Conservation (phyloP, 2,797 vertebrate species). For the Micromesistius poutassou region DNA sequence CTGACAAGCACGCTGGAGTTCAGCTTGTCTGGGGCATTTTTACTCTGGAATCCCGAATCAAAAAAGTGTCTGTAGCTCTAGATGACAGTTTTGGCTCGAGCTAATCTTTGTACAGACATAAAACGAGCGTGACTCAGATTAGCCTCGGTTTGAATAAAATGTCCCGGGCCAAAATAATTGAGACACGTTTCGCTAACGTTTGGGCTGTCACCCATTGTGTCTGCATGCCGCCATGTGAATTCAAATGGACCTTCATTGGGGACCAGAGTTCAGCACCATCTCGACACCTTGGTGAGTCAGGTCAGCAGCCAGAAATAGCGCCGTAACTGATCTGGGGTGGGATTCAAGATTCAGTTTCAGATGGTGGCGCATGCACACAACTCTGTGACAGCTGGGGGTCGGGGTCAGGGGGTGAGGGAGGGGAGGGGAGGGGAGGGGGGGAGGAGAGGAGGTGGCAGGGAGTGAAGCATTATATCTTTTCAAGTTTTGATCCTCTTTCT, state of each 20-base stretch:
- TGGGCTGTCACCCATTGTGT: not conserved
- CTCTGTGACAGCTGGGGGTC: not conserved
- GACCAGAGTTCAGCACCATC: not conserved
- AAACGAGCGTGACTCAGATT: too few relatives aligned
- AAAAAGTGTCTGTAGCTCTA: not conserved
- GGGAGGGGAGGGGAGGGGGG: too few relatives aligned
- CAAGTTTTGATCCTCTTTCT: not conserved
- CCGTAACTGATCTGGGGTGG: not conserved
- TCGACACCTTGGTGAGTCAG: not conserved
- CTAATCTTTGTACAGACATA: not conserved
- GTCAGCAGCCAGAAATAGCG: not conserved
- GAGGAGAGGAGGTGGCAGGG: too few relatives aligned
- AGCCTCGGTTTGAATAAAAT: too few relatives aligned
- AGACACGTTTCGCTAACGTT: too few relatives aligned
- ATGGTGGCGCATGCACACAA: not conserved
- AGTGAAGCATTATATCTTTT: not conserved
- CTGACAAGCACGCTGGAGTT: not conserved
- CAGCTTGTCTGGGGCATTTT: too few relatives aligned
- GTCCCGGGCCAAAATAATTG: too few relatives aligned
- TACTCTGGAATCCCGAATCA: not conserved
- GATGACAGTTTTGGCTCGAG: not conserved
- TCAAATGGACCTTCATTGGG: too few relatives aligned
- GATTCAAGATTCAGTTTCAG: not conserved
- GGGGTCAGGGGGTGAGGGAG: too few relatives aligned
- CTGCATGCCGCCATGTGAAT: too few relatives aligned